Conservation (phyloP, 2,113 vertebrate genomes). For the Neotoma lepida region DNA sequence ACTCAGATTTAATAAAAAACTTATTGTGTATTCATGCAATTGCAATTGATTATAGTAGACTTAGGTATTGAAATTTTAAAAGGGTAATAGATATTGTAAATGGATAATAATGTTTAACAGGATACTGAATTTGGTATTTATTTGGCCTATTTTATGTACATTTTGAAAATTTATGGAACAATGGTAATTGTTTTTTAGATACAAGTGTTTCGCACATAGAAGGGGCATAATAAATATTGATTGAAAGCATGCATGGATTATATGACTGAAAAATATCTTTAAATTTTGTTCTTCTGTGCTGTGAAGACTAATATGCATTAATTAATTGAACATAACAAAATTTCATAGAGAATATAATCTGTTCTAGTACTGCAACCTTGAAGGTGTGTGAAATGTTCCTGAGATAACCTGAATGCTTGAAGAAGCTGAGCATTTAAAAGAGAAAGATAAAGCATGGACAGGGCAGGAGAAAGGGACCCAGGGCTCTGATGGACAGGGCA, state of each 20-base stretch:
- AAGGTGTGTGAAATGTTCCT: conserved; percentile 20
- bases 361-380: conserved; percentile 28
- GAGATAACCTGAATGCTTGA: neutral
- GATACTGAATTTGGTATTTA: conserved; percentile 78
- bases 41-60: conserved; percentile 77
- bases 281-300: conserved; percentile 41
- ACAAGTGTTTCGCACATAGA: conserved; percentile 61
- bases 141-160: conserved; percentile 74
- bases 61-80: conserved; percentile 79
- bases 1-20: conserved; percentile 81
- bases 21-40: conserved; percentile 79
- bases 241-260: conserved; percentile 57
- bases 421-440: neutral
- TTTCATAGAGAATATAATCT: conserved; percentile 58
- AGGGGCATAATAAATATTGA: conserved; percentile 61
- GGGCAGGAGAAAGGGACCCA: neutral
- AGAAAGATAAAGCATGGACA: neutral
- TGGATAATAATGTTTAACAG: conserved; percentile 79
- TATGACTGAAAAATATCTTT: conserved; percentile 45
- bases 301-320: conserved; percentile 53
- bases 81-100: conserved; percentile 79
- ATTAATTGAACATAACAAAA: conserved; percentile 67
- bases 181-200: conserved; percentile 70
- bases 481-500: too few species aligned
- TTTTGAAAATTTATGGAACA: conserved; percentile 76